phyloP scores from a whole-genome alignment of 1,140 invertebrate genomes.

The Nymphalis io region DNA sequence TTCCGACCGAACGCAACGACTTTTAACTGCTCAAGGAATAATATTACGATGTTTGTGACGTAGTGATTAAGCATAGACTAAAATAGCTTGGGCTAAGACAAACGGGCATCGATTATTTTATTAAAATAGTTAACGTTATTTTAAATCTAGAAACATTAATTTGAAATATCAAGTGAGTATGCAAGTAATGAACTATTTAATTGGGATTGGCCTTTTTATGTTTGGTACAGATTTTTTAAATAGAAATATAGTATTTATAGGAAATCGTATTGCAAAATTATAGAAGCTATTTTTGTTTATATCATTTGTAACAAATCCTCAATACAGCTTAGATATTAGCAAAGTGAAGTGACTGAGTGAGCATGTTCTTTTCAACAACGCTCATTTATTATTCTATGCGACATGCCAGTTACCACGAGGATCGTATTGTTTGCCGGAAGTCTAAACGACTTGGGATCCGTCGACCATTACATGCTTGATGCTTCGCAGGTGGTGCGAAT shows the following conservation, averaged over 20 bases:
- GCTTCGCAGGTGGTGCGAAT: conserved; percentile 25
- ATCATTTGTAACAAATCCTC: not conserved
- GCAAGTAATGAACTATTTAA: too few relatives aligned
- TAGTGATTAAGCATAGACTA: too few relatives aligned
- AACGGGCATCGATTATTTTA: too few relatives aligned
- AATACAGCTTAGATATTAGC: not conserved
- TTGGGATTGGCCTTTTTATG: too few relatives aligned
- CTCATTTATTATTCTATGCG: conserved; percentile 30
- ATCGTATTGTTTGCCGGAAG: conserved; percentile 31
- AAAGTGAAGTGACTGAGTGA: too few relatives aligned
- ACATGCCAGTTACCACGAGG: not conserved
- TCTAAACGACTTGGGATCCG: conserved; percentile 26
- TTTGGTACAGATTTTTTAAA: not conserved
- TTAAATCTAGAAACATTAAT: too few relatives aligned
- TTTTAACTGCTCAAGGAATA: not conserved
- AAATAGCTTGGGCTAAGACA: too few relatives aligned
- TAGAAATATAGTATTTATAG: too few relatives aligned
- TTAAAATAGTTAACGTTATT: too few relatives aligned
- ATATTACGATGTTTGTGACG: too few relatives aligned
- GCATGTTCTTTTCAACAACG: conserved; percentile 7
- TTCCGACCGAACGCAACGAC: conserved; percentile 13
- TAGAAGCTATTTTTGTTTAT: not conserved
- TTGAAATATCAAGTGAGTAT: too few relatives aligned
- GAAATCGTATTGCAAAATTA: not conserved
- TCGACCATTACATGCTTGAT: conserved; percentile 19